These are phyloP conservation scores for Lysiphlebus fabarum DNA, from an alignment of 1,140 invertebrate species.

Conservation along the genomic window DNA sequence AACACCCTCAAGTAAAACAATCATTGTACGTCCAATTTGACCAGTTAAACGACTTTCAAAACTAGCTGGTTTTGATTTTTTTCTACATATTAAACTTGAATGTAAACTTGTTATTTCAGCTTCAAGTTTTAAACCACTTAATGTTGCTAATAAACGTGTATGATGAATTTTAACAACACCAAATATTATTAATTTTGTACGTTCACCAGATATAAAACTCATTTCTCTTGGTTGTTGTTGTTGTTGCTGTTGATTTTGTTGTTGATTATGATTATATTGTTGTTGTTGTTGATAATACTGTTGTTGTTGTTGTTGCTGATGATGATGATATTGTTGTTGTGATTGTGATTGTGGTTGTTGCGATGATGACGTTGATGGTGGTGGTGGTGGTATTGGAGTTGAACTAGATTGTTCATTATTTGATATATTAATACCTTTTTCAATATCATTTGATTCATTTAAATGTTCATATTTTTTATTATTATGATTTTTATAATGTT, in stretches of 20 bases:
- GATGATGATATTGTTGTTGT: no score
- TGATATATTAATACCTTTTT: slow-evolving; percentile 46
- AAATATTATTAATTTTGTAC: slow-evolving; percentile 70
- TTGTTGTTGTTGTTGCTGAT: no score
- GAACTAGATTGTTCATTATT: slow-evolving; percentile 26
- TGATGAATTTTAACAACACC: slow-evolving; percentile 86
- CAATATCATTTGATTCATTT: slow-evolving; percentile 48
- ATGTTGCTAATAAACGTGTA: slow-evolving; percentile 80
- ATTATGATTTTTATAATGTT: slow-evolving; percentile 43
- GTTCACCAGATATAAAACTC: slow-evolving; percentile 53
- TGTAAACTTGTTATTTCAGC: slow-evolving; percentile 84
- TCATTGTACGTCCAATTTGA: slow-evolving; percentile 87
- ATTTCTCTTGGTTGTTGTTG: slow-evolving; percentile 44
- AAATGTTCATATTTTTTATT: slow-evolving; percentile 42
- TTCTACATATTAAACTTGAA: slow-evolving; percentile 72
- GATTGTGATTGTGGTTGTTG: no score
- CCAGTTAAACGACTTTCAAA: slow-evolving; percentile 86
- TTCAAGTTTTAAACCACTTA: slow-evolving; percentile 90
- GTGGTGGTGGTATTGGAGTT: slow-evolving; percentile 55
- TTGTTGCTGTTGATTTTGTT: no score
- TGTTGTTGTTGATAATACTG: no score
- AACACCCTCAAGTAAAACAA: slow-evolving; percentile 85
- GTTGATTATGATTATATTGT: no score
- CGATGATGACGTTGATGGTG: background rate
- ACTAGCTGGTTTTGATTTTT: slow-evolving; percentile 67